phyloP scores from a whole-genome alignment of 92 coral and sea anemone genomes.

The Desmophyllum pertusum region DNA sequence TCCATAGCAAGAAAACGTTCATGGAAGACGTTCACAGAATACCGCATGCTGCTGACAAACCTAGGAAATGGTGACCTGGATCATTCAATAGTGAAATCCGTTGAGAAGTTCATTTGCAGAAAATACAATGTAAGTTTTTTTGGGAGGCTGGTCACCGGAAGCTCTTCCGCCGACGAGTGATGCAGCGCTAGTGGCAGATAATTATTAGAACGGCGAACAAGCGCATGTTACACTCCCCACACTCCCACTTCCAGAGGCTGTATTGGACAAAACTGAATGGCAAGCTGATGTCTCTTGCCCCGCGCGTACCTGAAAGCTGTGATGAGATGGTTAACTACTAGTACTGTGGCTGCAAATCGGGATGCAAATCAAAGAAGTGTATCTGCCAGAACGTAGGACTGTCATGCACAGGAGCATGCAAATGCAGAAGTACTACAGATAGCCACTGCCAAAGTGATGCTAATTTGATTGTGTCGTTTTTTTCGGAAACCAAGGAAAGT shows the following conservation, averaged over 20 bases:
- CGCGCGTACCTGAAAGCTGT: background rate
- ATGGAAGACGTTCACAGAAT: conserved; percentile 51
- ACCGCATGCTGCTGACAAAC: conserved; percentile 36
- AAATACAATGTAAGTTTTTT: conserved; percentile 42
- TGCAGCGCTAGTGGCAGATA: conserved; percentile 53
- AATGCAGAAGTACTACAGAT: background rate
- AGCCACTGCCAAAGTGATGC: background rate
- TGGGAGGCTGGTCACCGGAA: conserved; percentile 43
- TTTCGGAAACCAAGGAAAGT: conserved; percentile 7
- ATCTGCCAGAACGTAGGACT: background rate
- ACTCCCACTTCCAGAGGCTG: conserved; percentile 50
- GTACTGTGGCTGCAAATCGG: conserved; percentile 16
- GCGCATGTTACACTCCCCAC: conserved; percentile 47
- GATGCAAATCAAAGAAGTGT: conserved; percentile 8
- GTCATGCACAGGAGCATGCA: conserved; percentile 17
- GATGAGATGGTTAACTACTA: conserved; percentile 24
- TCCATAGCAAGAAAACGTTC: conserved; percentile 18
- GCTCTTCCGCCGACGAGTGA: conserved; percentile 61
- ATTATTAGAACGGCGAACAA: conserved; percentile 45
- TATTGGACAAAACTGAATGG: conserved; percentile 41
- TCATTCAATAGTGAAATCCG: conserved; percentile 26
- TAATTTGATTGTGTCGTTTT: background rate
- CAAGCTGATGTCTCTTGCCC: conserved; percentile 16
- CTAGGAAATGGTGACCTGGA: conserved; percentile 43
- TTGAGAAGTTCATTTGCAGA: conserved; percentile 48